Conservation (phyloP, 2,113 vertebrate species). For the Physeter macrocephalus region DNA sequence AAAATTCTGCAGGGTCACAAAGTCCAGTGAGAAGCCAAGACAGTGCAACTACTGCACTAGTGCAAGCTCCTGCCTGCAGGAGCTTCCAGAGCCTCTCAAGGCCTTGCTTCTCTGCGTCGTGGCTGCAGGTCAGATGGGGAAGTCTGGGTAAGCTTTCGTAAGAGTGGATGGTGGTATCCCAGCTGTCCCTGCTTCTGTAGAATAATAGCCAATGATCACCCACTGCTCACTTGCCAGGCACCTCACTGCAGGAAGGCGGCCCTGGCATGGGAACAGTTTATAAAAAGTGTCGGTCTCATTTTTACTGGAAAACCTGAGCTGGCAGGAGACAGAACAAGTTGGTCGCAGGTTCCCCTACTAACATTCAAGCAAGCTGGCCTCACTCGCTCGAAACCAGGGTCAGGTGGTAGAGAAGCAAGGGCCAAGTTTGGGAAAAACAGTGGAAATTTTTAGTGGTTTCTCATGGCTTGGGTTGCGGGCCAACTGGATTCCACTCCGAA, state of each 20-base stretch:
- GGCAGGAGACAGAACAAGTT: fast-evolving
- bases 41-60: too few species aligned
- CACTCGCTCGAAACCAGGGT: not conserved
- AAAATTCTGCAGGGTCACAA: not conserved
- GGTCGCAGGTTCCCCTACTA: not conserved
- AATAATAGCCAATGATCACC: fast-evolving
- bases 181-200: not conserved
- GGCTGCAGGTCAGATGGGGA: not conserved
- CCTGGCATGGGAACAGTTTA: fast-evolving
- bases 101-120: fast-evolving
- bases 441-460: not conserved
- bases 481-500: too few species aligned
- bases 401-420: not conserved
- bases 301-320: not conserved
- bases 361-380: not conserved
- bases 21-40: not conserved
- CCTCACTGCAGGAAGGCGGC: too few species aligned
- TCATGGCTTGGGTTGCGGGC: not conserved
- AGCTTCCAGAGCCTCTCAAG: not conserved
- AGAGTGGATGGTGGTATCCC: not conserved
- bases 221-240: fast-evolving
- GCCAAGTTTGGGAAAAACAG: not conserved
- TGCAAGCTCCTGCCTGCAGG: fast-evolving
- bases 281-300: not conserved
- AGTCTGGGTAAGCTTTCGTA: fast-evolving